Percentiles rank a stretch among this genome's conserved stretches.
These are phyloP conservation scores for Brachyhypopomus occidentalis DNA, from an alignment of 2,113 vertebrate species.

Conservation along the genomic window DNA sequence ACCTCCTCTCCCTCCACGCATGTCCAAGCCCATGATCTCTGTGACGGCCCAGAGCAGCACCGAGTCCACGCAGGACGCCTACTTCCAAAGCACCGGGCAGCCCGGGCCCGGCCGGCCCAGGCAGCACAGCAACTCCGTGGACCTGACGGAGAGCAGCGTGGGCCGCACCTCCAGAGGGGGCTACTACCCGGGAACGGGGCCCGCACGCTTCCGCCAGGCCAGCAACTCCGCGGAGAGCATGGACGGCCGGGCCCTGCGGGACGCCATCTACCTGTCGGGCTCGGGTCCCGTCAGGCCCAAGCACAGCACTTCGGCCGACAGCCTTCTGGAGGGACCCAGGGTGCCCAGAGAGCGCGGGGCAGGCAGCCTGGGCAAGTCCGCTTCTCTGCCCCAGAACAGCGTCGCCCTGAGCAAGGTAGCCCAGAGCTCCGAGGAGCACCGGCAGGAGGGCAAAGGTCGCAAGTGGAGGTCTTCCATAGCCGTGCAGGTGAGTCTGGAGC, in stretches of 20 bases:
- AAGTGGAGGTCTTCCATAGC: constrained; percentile 97
- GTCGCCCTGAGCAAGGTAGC: constrained; percentile 84
- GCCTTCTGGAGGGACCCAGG: constrained; percentile 73
- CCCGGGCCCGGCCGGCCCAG: constrained; percentile 71
- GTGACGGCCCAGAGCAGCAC: constrained; percentile 98
- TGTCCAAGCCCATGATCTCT: constrained; percentile 94
- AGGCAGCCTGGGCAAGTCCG: constrained; percentile 74
- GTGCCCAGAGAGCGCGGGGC: constrained; percentile 64
- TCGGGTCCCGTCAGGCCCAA: constrained; percentile 69
- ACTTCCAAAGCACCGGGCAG: constrained; percentile 81
- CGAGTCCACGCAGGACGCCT: constrained; percentile 93
- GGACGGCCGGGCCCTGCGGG: constrained; percentile 64
- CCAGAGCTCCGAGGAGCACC: constrained; percentile 80
- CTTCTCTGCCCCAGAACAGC: constrained; percentile 76
- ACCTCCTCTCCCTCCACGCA: constrained; percentile 93
- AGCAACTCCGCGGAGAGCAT: constrained; percentile 78
- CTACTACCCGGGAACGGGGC: constrained; percentile 64
- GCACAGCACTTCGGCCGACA: constrained; percentile 79
- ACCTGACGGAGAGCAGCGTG: constrained; percentile 77
- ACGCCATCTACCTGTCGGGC: constrained; percentile 69
- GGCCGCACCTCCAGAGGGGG: constrained; percentile 69
- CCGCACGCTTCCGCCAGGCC: constrained; percentile 65
- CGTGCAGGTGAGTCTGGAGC: constrained; percentile 81
- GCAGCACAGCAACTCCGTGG: constrained; percentile 90
- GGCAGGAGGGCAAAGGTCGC: constrained; percentile 82